Conservation (phyloP, 2,888 invertebrate species). For the Euclidia mi region DNA sequence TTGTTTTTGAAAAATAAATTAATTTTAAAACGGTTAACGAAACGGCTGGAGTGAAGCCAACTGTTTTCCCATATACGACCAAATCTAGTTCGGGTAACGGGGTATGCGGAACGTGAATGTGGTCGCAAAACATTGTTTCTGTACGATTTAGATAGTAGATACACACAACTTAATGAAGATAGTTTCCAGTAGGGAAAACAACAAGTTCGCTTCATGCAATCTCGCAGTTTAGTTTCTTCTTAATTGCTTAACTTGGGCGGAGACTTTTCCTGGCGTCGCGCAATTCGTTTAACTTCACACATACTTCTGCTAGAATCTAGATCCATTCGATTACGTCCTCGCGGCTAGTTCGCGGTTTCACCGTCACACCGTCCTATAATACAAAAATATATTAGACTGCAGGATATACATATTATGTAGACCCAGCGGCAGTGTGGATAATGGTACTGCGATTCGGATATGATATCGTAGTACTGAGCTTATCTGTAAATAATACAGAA, state of each 20-base stretch:
- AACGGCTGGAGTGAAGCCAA: slow-evolving; percentile 77
- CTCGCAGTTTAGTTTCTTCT: slow-evolving; percentile 82
- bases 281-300: slow-evolving; percentile 79
- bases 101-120: slow-evolving; percentile 47
- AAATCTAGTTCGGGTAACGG: slow-evolving; percentile 59
- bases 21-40: slow-evolving; percentile 48
- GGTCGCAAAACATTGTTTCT: slow-evolving; percentile 70
- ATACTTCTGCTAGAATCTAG: slow-evolving; percentile 73
- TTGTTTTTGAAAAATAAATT: slow-evolving; percentile 36
- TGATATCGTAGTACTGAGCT: too few relatives aligned
- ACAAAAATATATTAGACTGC: too few relatives aligned
- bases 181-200: slow-evolving; percentile 85
- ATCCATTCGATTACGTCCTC: slow-evolving; percentile 51
- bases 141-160: slow-evolving; percentile 66
- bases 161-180: slow-evolving; percentile 84
- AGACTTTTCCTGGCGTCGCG: slow-evolving; percentile 75
- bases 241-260: slow-evolving; percentile 87
- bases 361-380: neutral
- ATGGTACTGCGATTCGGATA: too few relatives aligned
- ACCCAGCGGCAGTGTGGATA: too few relatives aligned
- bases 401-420: too few relatives aligned
- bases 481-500: too few relatives aligned
- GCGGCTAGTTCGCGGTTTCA: slow-evolving; percentile 7
- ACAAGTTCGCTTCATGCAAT: slow-evolving; percentile 83
- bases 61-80: slow-evolving; percentile 71